phyloP scores from a whole-genome alignment of 2,888 invertebrate species.

The Brachypalpus laphriformis region DNA sequence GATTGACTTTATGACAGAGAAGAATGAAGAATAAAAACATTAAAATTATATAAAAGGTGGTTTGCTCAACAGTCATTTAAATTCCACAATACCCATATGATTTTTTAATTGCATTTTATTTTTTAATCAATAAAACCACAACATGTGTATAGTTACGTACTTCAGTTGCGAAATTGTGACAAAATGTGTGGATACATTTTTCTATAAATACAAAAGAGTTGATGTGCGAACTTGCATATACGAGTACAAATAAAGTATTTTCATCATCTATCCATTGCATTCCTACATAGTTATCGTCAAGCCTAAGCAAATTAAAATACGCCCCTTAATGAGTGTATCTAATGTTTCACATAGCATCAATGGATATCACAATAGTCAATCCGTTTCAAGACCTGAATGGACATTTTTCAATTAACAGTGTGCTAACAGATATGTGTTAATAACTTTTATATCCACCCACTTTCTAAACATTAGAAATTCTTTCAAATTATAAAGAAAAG shows the following conservation, averaged over 20 bases:
- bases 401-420: not conserved
- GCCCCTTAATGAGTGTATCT: not conserved
- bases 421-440: not conserved
- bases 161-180: not conserved
- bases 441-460: conserved; percentile 17
- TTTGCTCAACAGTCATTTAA: not conserved
- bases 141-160: not conserved
- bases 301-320: not conserved
- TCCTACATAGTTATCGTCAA: too few species aligned
- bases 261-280: too few species aligned
- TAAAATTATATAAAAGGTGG: not conserved
- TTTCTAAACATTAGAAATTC: conserved; percentile 14
- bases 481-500: conserved; percentile 36
- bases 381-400: not conserved
- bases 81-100: too few species aligned
- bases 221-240: conserved; percentile 13
- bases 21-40: not conserved
- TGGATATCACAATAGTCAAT: not conserved
- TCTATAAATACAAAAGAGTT: conserved; percentile 43
- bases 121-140: not conserved
- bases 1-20: conserved; percentile 13
- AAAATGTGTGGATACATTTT: too few species aligned
- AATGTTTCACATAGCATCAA: conserved; percentile 1
- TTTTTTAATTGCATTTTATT: not conserved
- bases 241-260: too few species aligned